phyloP scores from a whole-genome alignment of 23 tunicate genomes.

The Trididemnum miniatum region DNA sequence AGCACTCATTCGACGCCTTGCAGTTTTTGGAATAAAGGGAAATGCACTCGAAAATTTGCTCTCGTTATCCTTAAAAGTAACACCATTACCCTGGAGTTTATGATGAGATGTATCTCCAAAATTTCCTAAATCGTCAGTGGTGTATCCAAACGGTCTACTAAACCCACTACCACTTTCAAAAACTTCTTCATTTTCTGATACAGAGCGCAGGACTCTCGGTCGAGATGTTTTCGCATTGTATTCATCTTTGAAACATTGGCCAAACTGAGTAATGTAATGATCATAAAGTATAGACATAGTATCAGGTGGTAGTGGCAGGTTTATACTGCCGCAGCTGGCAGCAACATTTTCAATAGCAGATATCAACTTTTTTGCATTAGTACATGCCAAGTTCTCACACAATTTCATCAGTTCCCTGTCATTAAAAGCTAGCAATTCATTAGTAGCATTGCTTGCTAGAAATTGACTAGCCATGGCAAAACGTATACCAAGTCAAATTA shows the following conservation, averaged over 20 bases:
- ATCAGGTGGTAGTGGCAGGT: neutral
- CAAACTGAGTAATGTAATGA: slow-evolving; percentile 29
- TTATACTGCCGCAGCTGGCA: neutral
- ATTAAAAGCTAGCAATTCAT: neutral
- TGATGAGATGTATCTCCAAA: neutral
- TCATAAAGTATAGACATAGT: slow-evolving; percentile 18
- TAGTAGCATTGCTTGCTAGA: neutral
- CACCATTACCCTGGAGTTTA: neutral
- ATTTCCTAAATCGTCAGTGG: neutral
- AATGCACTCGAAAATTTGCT: neutral
- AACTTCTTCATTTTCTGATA: slow-evolving; percentile 18
- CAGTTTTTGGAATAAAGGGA: neutral
- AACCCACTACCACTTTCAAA: neutral
- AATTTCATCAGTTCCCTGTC: slow-evolving; percentile 16
- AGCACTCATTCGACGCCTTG: slow-evolving; percentile 46
- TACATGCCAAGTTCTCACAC: slow-evolving; percentile 59
- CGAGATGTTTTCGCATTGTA: neutral
- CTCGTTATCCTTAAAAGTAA: neutral
- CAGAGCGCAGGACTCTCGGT: slow-evolving; percentile 7
- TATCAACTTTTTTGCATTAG: slow-evolving; percentile 51
- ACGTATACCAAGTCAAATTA: neutral
- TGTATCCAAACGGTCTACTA: neutral
- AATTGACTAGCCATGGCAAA: neutral
- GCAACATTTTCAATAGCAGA: slow-evolving; percentile 27
- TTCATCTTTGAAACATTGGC: slow-evolving; percentile 20